Conservation (phyloP, 2,113 vertebrate genomes). For the Melanocharis versteri region DNA sequence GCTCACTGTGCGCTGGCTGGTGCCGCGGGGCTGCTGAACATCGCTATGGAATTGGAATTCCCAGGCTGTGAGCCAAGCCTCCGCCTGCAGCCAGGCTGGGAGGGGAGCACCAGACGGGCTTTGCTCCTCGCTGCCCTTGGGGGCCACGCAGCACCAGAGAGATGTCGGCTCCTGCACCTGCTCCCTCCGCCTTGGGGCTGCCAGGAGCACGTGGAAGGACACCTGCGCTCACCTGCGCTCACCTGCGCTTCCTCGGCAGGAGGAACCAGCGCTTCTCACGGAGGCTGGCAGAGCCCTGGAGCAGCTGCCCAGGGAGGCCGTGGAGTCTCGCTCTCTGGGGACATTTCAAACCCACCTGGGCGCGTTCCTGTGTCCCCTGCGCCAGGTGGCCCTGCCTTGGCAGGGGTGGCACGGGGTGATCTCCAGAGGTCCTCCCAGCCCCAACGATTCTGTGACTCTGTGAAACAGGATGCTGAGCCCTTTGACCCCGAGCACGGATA, state of each 20-base stretch:
- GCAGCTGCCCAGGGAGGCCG: background rate
- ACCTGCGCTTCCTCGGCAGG: background rate
- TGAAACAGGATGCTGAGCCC: background rate
- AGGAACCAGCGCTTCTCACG: background rate
- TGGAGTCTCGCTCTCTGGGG: background rate
- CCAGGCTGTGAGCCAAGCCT: background rate
- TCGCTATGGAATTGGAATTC: fast-evolving
- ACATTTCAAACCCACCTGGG: background rate
- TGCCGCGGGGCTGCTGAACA: background rate
- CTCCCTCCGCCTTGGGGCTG: background rate
- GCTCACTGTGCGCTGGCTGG: background rate
- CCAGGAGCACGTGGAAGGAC: fast-evolving
- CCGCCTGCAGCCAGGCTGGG: fast-evolving
- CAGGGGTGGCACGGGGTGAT: fast-evolving
- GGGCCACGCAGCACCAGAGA: too few species aligned
- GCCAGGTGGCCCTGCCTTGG: background rate
- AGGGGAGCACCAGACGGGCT: fast-evolving
- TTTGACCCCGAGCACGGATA: fast-evolving
- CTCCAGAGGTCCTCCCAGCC: too few species aligned
- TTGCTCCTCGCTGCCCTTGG: background rate
- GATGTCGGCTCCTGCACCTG: fast-evolving
- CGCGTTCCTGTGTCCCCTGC: background rate
- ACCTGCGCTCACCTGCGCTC: fast-evolving
- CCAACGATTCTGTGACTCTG: background rate
- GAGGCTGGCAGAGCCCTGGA: background rate